Evolutionary conservation across 2,888 invertebrate genomes (phyloP).

Genomic region (Ommatoiulus sabulosus): DNA sequence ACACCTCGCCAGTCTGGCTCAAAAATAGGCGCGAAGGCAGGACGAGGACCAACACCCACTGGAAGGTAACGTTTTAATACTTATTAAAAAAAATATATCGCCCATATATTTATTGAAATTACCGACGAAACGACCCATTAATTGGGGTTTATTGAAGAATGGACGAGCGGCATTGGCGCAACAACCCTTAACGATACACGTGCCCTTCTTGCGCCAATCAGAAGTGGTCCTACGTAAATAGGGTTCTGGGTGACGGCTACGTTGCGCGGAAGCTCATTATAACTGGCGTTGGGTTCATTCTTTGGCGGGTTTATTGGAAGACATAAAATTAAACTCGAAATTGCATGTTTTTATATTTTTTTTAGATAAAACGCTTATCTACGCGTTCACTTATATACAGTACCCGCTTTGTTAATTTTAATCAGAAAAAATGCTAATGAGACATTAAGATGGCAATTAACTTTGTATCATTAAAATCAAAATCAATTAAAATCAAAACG

Average conservation of each 20-base stretch:
- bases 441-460: background rate
- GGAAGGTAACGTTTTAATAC: background rate
- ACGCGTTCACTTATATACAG: background rate
- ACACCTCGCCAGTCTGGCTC: background rate
- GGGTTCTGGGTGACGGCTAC: background rate
- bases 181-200: background rate
- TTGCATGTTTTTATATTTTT: background rate
- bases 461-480: background rate
- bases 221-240: background rate
- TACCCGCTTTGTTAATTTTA: background rate
- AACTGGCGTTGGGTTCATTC: background rate
- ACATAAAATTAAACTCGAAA: background rate
- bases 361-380: constrained; percentile 23
- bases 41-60: background rate
- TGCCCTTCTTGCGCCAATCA: background rate
- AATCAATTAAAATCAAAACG: background rate
- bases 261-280: background rate
- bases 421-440: background rate
- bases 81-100: constrained; percentile 12
- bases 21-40: constrained; percentile 32
- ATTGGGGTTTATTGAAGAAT: background rate
- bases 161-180: background rate
- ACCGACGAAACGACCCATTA: background rate
- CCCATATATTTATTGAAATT: background rate
- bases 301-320: background rate